Percentiles rank a stretch among this genome's conserved stretches.
phyloP scores from a whole-genome alignment of 1,140 invertebrate genomes.

The Bombus confusus region DNA sequence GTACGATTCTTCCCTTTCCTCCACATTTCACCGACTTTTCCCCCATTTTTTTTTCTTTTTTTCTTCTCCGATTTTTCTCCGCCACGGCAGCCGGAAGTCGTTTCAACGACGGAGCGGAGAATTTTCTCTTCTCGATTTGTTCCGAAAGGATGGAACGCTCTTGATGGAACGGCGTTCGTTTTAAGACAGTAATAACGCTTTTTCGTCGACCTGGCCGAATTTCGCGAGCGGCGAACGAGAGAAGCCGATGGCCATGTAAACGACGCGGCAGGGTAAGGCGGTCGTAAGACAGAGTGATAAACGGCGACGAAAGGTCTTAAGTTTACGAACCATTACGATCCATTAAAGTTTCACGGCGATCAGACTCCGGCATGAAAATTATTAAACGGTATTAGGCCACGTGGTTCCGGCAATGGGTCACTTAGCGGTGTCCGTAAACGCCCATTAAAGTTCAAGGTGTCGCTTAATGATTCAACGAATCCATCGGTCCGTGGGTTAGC shows the following conservation, averaged over 20 bases:
- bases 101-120: neutral
- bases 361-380: neutral
- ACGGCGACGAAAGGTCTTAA: neutral
- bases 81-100: neutral
- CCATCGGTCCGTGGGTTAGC: too few species aligned
- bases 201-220: neutral
- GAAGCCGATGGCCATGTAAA: too few species aligned
- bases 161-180: neutral
- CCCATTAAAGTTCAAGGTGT: constrained; percentile 2
- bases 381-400: neutral
- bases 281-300: neutral
- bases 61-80: too few species aligned
- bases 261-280: neutral
- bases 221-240: neutral
- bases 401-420: neutral
- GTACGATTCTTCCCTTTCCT: too few species aligned
- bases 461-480: constrained; percentile 4
- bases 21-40: accelerated
- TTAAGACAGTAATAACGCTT: neutral
- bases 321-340: constrained; percentile 5
- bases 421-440: neutral
- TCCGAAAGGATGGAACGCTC: neutral
- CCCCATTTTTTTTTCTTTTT: too few species aligned
- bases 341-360: neutral
- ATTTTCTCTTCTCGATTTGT: neutral